Base-by-base conservation (phyloP, 2,113 vertebrate species). In the Coryphaenoides rupestris region DNA sequence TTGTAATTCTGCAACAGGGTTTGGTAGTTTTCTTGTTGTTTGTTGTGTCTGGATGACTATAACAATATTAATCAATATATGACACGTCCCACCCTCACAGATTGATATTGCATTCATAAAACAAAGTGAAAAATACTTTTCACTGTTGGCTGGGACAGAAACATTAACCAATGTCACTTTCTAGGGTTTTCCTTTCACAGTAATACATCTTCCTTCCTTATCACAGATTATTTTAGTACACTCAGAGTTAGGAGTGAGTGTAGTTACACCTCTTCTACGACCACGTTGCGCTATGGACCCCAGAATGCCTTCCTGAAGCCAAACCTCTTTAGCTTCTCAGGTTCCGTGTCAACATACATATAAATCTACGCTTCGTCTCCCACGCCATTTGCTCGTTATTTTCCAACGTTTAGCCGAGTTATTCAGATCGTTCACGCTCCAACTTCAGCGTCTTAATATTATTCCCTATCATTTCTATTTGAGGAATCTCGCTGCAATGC, bases 381-480 rank as follows among this genome's bases (percentile, higher is more conserved):
- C 13, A 56, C n/a, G n/a, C n/a, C n/a, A 22, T 56, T 56, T 56
- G 55, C 9, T 56, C 55, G 19, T n/a, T n/a, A n/a, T n/a, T 23
- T 56, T 56, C 19, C 16, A 5, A 56, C 1, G 4, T 21, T 56
- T 56, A 5, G 23, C 9, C 6, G 7, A 12, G 14, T 56, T 56
- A 56, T 56, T 56, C 13, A 22, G 16, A 56, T 21, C 55, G 19
- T 56, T 56, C 13, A 56, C 13, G 23, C 23, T 56, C 55, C n/a
- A 56, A 56, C 22, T 19, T 5, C 55, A 56, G 55, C 22, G n/a
- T n/a, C n/a, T n/a, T n/a, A n/a, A n/a, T n/a, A n/a, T n/a, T n/a
- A n/a, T n/a, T n/a, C n/a, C n/a, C n/a, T n/a, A n/a, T n/a, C n/a
- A n/a, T n/a, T n/a, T n/a, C n/a, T n/a, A n/a, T n/a, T n/a, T n/a